Conservation (phyloP, 2,888 invertebrate genomes). For the Lapara coniferarum region DNA sequence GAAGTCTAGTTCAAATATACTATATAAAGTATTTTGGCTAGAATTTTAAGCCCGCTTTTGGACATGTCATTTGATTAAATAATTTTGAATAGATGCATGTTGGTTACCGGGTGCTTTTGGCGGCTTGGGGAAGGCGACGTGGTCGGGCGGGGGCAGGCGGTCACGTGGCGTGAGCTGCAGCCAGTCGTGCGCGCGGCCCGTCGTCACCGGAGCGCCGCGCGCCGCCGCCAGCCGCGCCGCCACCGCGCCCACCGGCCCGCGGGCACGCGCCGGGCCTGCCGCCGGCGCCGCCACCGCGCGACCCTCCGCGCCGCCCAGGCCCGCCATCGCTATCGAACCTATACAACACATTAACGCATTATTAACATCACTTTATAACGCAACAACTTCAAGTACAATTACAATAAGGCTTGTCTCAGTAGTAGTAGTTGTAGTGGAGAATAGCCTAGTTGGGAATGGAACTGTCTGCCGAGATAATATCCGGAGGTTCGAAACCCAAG, state of each 20-base stretch:
- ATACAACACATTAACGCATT: constrained; percentile 10
- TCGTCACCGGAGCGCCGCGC: constrained; percentile 65
- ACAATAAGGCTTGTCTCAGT: too few species aligned
- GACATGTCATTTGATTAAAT: too few species aligned
- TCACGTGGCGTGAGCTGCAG: constrained; percentile 88
- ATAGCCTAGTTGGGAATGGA: too few species aligned
- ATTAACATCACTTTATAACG: not conserved
- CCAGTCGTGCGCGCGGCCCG: constrained; percentile 86
- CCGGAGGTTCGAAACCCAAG: too few species aligned
- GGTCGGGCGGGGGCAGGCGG: constrained; percentile 91
- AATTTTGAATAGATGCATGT: too few species aligned
- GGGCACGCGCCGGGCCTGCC: constrained; percentile 52
- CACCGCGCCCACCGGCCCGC: constrained; percentile 70
- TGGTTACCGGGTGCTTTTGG: constrained; percentile 91
- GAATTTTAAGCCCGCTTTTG: too few species aligned
- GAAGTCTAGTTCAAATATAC: too few species aligned
- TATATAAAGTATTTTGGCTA: too few species aligned
- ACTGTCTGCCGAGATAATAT: too few species aligned
- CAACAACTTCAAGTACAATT: too few species aligned
- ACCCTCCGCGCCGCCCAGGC: constrained; percentile 71
- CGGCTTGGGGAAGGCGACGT: constrained; percentile 94
- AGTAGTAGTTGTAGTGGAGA: too few species aligned
- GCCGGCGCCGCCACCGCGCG: constrained; percentile 67
- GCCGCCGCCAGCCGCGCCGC: constrained; percentile 70
- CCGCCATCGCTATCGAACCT: constrained; percentile 84